phyloP scores from a whole-genome alignment of 2,888 invertebrate genomes.

The Agrochola lychnidis region DNA sequence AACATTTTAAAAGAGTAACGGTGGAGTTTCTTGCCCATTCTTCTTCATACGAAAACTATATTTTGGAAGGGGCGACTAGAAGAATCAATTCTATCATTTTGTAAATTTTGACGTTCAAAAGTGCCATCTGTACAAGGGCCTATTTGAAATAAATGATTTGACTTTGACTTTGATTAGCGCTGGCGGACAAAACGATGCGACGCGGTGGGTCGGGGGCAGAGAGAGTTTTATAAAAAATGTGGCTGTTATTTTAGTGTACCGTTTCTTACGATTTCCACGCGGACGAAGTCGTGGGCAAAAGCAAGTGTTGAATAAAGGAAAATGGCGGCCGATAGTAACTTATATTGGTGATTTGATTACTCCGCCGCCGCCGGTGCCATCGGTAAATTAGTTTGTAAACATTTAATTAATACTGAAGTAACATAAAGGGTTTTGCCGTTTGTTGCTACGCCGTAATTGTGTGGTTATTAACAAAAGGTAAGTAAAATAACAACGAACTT shows the following conservation, averaged over 20 bases:
- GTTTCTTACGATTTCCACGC: not conserved
- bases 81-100: no score
- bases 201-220: not conserved
- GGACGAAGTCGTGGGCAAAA: not conserved
- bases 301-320: slow-evolving; percentile 1
- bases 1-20: no score
- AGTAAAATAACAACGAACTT: not conserved
- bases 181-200: not conserved
- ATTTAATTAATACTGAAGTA: slow-evolving; percentile 48
- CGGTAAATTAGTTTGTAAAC: slow-evolving; percentile 49
- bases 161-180: no score
- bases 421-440: not conserved
- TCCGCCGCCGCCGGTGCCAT: slow-evolving; percentile 4
- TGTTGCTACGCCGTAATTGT: not conserved
- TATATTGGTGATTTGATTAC: slow-evolving; percentile 31
- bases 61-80: no score
- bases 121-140: no score
- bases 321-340: slow-evolving; percentile 7
- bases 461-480: not conserved
- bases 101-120: no score
- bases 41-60: no score
- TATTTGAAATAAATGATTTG: no score
- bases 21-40: no score
- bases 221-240: not conserved
- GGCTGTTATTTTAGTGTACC: not conserved